Percentiles rank a stretch among this genome's conserved stretches.
These are phyloP conservation scores for Protula sp. DNA, from an alignment of 2,888 invertebrate species.

Conservation along the genomic window DNA sequence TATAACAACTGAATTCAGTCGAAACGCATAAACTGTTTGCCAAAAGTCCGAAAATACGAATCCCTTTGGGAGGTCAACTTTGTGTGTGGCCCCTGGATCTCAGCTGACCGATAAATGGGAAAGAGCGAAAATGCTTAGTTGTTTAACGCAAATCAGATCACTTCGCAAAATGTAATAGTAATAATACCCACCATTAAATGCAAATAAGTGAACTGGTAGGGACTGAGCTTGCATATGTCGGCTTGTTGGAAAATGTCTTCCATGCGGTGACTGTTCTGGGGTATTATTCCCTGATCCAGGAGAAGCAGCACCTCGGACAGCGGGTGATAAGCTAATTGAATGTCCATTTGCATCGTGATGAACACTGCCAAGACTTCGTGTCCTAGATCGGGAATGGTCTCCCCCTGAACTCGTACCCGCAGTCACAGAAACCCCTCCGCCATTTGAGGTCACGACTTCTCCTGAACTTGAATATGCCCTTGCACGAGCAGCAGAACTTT, in stretches of 20 bases:
- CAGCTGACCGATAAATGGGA: no score
- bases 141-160: no score
- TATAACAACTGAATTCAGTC: no score
- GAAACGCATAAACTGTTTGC: no score
- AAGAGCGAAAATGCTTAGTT: no score
- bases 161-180: not conserved
- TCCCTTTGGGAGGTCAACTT: no score
- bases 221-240: conserved; percentile 27
- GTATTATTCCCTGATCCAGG: conserved; percentile 49
- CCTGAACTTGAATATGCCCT: not conserved
- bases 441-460: not conserved
- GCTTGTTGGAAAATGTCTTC: not conserved
- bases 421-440: not conserved
- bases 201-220: conserved; percentile 47
- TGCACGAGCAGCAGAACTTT: not conserved
- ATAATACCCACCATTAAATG: conserved; percentile 38
- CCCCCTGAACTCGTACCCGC: not conserved
- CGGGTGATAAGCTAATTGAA: conserved; percentile 21
- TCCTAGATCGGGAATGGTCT: conserved; percentile 30
- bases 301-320: conserved; percentile 23
- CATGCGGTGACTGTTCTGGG: conserved; percentile 45
- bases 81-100: no score
- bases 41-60: no score
- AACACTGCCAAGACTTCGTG: conserved; percentile 45
- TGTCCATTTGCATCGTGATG: conserved; percentile 27